phyloP scores from a whole-genome alignment of 1,140 invertebrate species.

The Samia ricini region DNA sequence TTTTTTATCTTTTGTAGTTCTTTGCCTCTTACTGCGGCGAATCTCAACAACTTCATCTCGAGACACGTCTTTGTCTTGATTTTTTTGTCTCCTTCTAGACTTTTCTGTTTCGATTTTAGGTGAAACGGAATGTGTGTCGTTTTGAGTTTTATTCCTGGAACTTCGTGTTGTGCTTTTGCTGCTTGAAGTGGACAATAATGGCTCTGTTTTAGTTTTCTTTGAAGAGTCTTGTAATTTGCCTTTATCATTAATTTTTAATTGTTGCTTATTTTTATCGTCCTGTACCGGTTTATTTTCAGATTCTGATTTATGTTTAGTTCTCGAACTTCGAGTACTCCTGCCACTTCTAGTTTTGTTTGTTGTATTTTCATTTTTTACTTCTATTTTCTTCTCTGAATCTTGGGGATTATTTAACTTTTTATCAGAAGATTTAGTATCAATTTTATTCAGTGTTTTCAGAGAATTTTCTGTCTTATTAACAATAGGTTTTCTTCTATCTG shows the following conservation, averaged over 20 bases:
- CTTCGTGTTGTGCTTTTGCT: not conserved
- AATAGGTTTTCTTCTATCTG: conserved; percentile 14
- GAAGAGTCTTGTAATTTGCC: not conserved
- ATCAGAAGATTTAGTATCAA: not conserved
- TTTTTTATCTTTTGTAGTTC: conserved; percentile 22
- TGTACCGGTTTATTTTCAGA: not conserved
- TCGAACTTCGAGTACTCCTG: conserved; percentile 11
- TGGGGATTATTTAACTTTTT: not conserved
- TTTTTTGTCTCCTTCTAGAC: conserved; percentile 5
- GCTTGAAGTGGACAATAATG: not conserved
- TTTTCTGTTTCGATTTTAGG: conserved; percentile 4
- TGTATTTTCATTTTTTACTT: conserved; percentile 10
- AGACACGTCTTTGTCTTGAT: conserved; percentile 5
- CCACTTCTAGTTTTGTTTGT: conserved; percentile 14
- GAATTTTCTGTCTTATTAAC: not conserved
- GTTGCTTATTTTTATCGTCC: not conserved
- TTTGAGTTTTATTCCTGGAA: conserved; percentile 10
- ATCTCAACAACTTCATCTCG: conserved; percentile 27
- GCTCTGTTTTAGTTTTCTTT: not conserved
- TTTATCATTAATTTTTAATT: not conserved
- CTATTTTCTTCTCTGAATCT: conserved; percentile 2
- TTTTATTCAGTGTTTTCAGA: not conserved
- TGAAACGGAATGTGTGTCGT: conserved; percentile 9
- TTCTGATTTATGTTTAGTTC: conserved; percentile 10
- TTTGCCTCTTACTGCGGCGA: conserved; percentile 40